phyloP scores from a whole-genome alignment of 2,888 invertebrate species.

The Agrypnus murinus region DNA sequence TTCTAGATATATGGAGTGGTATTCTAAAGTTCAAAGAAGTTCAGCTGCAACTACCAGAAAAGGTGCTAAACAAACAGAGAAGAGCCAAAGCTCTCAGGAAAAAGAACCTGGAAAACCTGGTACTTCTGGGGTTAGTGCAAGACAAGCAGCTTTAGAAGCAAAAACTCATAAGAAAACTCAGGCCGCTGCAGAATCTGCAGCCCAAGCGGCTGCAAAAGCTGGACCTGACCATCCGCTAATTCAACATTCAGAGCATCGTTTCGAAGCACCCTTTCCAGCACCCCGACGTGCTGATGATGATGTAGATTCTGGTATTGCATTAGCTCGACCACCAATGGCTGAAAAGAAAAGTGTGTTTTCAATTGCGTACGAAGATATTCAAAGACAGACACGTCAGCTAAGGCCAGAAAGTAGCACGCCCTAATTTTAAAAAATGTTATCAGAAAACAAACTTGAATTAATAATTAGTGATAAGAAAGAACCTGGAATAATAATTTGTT shows the following conservation, averaged over 20 bases:
- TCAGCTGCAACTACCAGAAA: not conserved
- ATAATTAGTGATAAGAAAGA: not conserved
- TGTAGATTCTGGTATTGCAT: slow-evolving; percentile 85
- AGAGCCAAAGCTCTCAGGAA: slow-evolving; percentile 35
- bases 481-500: not conserved
- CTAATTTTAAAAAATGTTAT: slow-evolving; percentile 67
- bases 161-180: slow-evolving; percentile 29
- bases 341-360: slow-evolving; percentile 96
- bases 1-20: slow-evolving; percentile 88
- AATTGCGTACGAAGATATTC: slow-evolving; percentile 93
- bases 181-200: slow-evolving; percentile 20
- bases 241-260: slow-evolving; percentile 86
- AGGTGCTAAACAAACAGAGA: not conserved
- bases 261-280: slow-evolving; percentile 72
- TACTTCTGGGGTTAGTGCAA: slow-evolving; percentile 43
- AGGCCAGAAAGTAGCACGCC: slow-evolving; percentile 87
- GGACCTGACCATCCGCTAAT: slow-evolving; percentile 78
- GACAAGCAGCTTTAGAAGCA: slow-evolving; percentile 42
- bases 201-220: slow-evolving; percentile 9
- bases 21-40: slow-evolving; percentile 70
- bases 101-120: slow-evolving; percentile 48
- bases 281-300: slow-evolving; percentile 76
- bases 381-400: slow-evolving; percentile 88
- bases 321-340: slow-evolving; percentile 82
- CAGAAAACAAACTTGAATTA: not conserved